Evolutionary conservation across 2,113 vertebrate species (phyloP).

Genomic region (Vulpes vulpes): DNA sequence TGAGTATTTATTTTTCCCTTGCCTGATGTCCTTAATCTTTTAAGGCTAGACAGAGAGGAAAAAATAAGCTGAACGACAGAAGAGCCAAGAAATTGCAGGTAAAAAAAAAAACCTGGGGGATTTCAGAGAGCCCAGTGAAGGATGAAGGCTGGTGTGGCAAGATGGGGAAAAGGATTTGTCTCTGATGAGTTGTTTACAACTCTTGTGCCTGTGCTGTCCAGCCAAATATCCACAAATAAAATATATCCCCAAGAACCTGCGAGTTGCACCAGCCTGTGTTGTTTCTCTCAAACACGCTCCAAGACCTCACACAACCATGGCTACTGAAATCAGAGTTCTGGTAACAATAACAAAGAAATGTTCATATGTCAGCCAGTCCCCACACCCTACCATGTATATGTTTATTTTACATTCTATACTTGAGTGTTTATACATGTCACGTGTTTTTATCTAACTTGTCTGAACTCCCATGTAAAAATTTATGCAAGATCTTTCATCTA

Average conservation of each 20-base stretch:
- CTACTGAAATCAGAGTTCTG: background rate
- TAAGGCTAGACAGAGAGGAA: conserved; percentile 57
- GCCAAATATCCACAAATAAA: background rate
- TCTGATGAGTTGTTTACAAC: background rate
- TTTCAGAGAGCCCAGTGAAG: background rate
- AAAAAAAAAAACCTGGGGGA: background rate
- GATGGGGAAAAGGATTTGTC: background rate
- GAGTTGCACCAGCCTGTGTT: background rate
- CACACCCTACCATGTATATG: background rate
- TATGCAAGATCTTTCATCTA: background rate
- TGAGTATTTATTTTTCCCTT: background rate
- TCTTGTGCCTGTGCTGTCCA: background rate
- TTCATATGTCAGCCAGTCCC: background rate
- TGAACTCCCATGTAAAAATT: conserved; percentile 10
- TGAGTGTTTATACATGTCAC: background rate
- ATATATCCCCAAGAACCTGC: background rate
- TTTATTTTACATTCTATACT: conserved; percentile 5
- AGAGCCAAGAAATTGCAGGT: conserved; percentile 47
- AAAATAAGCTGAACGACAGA: background rate
- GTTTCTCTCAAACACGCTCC: background rate
- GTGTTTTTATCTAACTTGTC: conserved; percentile 26
- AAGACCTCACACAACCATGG: background rate
- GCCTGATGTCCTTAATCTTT: conserved; percentile 57
- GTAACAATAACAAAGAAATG: background rate
- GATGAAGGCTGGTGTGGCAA: background rate